phyloP scores from a whole-genome alignment of 2,888 invertebrate genomes.

The Syrista parreyssii region DNA sequence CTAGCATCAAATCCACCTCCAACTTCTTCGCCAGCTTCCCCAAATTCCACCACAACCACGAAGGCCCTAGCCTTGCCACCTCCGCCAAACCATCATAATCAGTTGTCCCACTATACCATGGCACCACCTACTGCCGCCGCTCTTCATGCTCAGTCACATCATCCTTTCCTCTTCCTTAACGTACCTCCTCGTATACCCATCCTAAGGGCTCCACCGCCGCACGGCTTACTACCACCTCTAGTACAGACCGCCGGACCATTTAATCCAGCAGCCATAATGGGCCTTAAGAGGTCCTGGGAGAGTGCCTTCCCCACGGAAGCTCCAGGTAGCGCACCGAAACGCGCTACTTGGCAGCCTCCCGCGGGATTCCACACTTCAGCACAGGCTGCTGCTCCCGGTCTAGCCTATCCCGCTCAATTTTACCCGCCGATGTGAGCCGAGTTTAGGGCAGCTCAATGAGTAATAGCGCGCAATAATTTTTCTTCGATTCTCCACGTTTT shows the following conservation, averaged over 20 bases:
- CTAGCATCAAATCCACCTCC: constrained; percentile 56
- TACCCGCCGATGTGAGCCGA: constrained; percentile 58
- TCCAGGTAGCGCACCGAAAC: constrained; percentile 48
- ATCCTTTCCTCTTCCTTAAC: constrained; percentile 56
- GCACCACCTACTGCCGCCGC: constrained; percentile 51
- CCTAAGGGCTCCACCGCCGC: constrained; percentile 58
- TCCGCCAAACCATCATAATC: constrained; percentile 66
- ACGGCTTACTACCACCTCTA: constrained; percentile 50
- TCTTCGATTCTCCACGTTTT: constrained; percentile 1
- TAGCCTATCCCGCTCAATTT: constrained; percentile 71
- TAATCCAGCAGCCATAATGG: constrained; percentile 64
- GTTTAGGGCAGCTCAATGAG: constrained; percentile 11
- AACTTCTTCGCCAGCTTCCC: constrained; percentile 40
- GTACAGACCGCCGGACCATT: constrained; percentile 53
- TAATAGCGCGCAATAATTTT: constrained; percentile 1
- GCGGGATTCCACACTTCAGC: constrained; percentile 59
- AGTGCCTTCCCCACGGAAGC: constrained; percentile 74
- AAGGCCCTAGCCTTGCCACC: constrained; percentile 69
- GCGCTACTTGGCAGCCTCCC: constrained; percentile 59
- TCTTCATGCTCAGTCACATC: constrained; percentile 59
- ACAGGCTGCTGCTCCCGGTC: constrained; percentile 67
- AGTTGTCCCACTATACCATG: constrained; percentile 50
- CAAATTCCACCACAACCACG: constrained; percentile 37
- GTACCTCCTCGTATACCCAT: constrained; percentile 59
- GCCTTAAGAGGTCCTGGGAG: constrained; percentile 78